Base-by-base conservation (phyloP, 1,140 invertebrate species). In the Muscidifurax raptorellus region DNA sequence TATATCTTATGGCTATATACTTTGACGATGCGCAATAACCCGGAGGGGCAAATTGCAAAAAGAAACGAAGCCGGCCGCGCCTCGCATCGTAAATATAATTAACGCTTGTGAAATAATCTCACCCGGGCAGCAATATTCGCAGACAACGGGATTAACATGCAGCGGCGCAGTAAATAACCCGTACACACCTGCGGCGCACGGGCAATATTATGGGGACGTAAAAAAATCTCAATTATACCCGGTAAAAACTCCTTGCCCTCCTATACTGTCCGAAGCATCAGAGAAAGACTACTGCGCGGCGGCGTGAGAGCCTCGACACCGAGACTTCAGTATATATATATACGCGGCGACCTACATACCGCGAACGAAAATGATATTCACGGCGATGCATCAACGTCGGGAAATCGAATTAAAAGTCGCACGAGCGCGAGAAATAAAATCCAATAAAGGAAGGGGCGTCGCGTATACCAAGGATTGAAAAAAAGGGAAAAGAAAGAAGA, bases 351-450 rank as follows among this genome's bases (percentile, higher is more conserved):
- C 47, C 22, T 40, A 74, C 80, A 80, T 84, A 69, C 79, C 67
- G 28, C 1, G 52, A 59, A 12, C 18, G 15, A 52, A 84, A 78
- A 86, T 80, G 25, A 80, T 83, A 76, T 83, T 82, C 52, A 64
- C 40, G 27, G 28, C 64, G 82, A 83, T 83, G 27, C 75, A 71
- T 83, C 82, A 83, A 77, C 75, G 75, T 83, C 66, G 13, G 2
- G 66, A 71, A 83, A 78, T 83, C 32, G 52, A 83, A 83, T 83
- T 83, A 83, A 83, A 77, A 69, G 64, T 78, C 82, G 15, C 7
- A 10, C 25, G 12, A 30, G 66, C 66, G 66, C 66, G 27, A 12
- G 79, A 52, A 80, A 82, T 59, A 82, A 72, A 82, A 82, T 74
- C 47, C 44, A 74, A 32, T 71, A 80, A 71, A 71, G 71, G 71